Evolutionary conservation across 1,140 invertebrate species (phyloP).

Genomic region (Mya arenaria): DNA sequence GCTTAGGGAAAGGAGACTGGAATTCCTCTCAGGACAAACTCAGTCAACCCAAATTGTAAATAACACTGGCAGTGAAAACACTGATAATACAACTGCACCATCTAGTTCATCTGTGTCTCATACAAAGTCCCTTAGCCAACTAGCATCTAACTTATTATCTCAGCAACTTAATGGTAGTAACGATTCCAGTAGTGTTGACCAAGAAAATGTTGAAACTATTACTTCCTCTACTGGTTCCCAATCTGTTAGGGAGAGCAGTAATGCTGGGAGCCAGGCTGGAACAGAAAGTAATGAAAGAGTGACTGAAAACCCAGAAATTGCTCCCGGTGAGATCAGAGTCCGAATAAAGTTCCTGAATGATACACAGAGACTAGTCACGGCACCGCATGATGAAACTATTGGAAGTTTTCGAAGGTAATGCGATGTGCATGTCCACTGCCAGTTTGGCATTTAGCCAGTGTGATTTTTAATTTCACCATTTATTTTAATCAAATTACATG

Average conservation of each 20-base stretch:
- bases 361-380: constrained; percentile 90
- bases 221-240: background rate
- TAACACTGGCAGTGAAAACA: too few species aligned
- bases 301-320: background rate
- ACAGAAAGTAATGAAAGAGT: background rate
- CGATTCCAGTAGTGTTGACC: background rate
- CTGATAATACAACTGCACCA: background rate
- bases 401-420: constrained; percentile 93
- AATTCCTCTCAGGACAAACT: constrained; percentile 20
- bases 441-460: too few species aligned
- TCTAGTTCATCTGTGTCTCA: background rate
- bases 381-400: constrained; percentile 88
- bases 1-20: constrained; percentile 24
- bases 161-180: background rate
- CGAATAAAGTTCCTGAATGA: constrained; percentile 94
- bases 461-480: too few species aligned
- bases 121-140: background rate
- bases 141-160: constrained; percentile 31
- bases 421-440: too few species aligned
- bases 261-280: background rate
- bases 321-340: constrained; percentile 85
- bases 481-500: too few species aligned
- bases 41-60: background rate
- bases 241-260: background rate
- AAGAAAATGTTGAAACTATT: background rate